Evolutionary conservation across 1,140 invertebrate genomes (phyloP).

Genomic region (Eumaeus atala): DNA sequence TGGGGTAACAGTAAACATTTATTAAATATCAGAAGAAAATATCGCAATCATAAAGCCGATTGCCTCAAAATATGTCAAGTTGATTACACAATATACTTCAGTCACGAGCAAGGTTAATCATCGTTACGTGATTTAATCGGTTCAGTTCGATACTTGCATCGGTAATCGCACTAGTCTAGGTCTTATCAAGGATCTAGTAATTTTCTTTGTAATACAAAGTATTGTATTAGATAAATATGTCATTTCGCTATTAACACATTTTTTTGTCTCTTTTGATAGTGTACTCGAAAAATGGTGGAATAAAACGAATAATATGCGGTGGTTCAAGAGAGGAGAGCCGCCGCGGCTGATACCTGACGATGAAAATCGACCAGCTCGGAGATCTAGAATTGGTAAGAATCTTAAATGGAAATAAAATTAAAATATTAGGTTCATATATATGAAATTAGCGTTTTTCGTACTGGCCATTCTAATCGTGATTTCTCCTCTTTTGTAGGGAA

Average conservation of each 20-base stretch:
- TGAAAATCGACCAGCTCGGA: slow-evolving; percentile 44
- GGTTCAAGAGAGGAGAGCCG: slow-evolving; percentile 81
- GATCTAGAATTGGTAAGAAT: slow-evolving; percentile 69
- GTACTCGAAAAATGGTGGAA: slow-evolving; percentile 30
- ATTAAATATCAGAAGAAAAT: slow-evolving; percentile 19
- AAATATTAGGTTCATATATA: too few relatives aligned
- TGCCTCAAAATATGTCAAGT: slow-evolving; percentile 31
- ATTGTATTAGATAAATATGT: not conserved
- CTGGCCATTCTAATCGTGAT: too few relatives aligned
- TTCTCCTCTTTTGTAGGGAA: too few relatives aligned
- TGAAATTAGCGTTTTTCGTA: too few relatives aligned
- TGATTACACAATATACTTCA: slow-evolving; percentile 39
- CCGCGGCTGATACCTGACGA: slow-evolving; percentile 78
- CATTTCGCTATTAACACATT: not conserved
- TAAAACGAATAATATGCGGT: slow-evolving; percentile 75
- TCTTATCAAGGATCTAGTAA: not conserved
- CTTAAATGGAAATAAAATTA: too few relatives aligned
- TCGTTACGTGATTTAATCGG: slow-evolving; percentile 44
- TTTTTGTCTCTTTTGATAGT: slow-evolving; percentile 37
- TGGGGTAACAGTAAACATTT: not conserved
- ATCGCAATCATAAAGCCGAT: slow-evolving; percentile 28
- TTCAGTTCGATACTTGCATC: slow-evolving; percentile 8
- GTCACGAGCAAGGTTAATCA: slow-evolving; percentile 39
- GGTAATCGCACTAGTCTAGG: not conserved
- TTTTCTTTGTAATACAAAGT: not conserved